Conservation (phyloP, 2,888 invertebrate species). For the Prosapia bicincta region DNA sequence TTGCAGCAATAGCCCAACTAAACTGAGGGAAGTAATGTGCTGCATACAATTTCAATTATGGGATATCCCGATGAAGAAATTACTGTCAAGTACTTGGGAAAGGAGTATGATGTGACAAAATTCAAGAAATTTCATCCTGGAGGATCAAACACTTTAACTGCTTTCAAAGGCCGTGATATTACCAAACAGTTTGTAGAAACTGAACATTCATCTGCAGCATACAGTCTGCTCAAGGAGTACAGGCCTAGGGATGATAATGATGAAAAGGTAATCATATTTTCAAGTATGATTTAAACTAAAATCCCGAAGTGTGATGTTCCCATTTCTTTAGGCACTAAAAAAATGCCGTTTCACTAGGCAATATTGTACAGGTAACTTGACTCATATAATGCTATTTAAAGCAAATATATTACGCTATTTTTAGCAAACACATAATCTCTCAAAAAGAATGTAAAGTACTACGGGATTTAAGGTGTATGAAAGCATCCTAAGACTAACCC, state of each 20-base stretch:
- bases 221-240: conserved; percentile 62
- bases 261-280: background rate
- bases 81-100: conserved; percentile 46
- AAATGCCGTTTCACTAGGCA: too few relatives aligned
- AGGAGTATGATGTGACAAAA: conserved; percentile 59
- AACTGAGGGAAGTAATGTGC: background rate
- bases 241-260: conserved; percentile 45
- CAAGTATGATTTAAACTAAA: too few relatives aligned
- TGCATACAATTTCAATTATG: background rate
- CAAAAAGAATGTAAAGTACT: too few relatives aligned
- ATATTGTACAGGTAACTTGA: too few relatives aligned
- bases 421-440: too few relatives aligned
- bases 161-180: conserved; percentile 55
- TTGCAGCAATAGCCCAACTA: background rate
- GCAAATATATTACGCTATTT: too few relatives aligned
- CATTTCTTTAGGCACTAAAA: too few relatives aligned
- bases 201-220: conserved; percentile 61
- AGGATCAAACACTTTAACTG: conserved; percentile 60
- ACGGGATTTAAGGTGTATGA: too few relatives aligned
- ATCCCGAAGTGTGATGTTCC: too few relatives aligned
- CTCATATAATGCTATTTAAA: too few relatives aligned
- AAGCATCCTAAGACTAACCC: too few relatives aligned
- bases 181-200: conserved; percentile 53
- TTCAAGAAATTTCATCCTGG: conserved; percentile 73
- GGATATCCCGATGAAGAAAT: conserved; percentile 40